These are phyloP conservation scores for Caenorhabditis doughertyi DNA, from an alignment of 2,888 invertebrate genomes.

Conservation along the genomic window DNA sequence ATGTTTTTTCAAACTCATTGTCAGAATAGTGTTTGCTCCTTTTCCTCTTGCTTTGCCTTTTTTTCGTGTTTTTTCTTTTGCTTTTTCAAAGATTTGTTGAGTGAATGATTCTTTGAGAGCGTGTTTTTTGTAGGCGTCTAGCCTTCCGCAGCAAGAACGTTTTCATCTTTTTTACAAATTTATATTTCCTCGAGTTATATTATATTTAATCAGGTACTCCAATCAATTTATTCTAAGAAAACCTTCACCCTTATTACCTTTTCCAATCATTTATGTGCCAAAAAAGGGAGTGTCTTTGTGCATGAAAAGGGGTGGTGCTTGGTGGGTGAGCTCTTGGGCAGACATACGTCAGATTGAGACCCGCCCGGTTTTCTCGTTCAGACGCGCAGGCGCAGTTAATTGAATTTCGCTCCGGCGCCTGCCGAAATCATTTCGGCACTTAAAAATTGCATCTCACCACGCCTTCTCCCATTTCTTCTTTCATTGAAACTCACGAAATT, in stretches of 20 bases:
- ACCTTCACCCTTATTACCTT: conserved; percentile 7
- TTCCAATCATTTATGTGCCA: conserved; percentile 14
- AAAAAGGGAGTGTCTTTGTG: conserved; percentile 29
- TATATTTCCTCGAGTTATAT: no score
- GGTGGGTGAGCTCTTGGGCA: conserved; percentile 45
- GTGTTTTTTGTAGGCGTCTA: background rate
- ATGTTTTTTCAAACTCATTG: conserved; percentile 36
- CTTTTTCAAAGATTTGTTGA: background rate
- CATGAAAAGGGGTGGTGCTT: conserved; percentile 53
- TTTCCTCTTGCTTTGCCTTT: conserved; percentile 10
- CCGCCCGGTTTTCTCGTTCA: conserved; percentile 57
- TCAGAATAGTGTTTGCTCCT: conserved; percentile 35
- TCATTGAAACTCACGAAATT: conserved; percentile 25
- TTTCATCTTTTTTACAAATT: no score
- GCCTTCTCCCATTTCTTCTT: conserved; percentile 32
- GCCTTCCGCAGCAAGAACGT: no score
- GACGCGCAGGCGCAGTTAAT: conserved; percentile 62
- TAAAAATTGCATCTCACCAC: conserved; percentile 60
- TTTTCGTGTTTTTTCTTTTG: conserved; percentile 25
- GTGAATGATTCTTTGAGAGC: conserved; percentile 9
- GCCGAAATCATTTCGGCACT: conserved; percentile 67
- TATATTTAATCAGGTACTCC: no score
- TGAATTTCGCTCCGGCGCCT: conserved; percentile 66
- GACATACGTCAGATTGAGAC: conserved; percentile 58
- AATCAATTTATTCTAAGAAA: conserved; percentile 17